Conservation (phyloP, 2,888 invertebrate genomes). For the Chironomus tentans region DNA sequence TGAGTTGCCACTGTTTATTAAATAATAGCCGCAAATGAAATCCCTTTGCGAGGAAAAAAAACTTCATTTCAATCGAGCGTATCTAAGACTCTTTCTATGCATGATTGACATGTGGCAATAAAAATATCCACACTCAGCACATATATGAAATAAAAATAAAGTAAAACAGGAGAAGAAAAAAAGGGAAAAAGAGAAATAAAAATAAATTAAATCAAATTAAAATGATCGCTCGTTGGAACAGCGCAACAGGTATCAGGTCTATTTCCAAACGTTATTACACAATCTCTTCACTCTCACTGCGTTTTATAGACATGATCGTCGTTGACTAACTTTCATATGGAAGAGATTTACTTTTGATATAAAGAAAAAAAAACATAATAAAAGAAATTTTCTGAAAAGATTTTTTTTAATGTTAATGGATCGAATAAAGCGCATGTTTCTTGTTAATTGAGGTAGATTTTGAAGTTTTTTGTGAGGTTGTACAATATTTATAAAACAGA, state of each 20-base stretch:
- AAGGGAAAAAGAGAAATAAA: background rate
- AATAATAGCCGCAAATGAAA: background rate
- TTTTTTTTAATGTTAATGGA: too few relatives aligned
- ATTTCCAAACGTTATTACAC: conserved; percentile 13
- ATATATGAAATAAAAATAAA: background rate
- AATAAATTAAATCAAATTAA: conserved; percentile 23
- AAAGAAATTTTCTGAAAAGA: too few relatives aligned
- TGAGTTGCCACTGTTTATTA: conserved; percentile 3
- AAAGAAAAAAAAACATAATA: too few relatives aligned
- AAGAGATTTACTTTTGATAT: too few relatives aligned
- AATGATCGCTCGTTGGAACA: conserved; percentile 14
- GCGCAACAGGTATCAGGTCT: conserved; percentile 16
- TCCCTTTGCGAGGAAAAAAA: background rate
- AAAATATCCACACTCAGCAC: background rate
- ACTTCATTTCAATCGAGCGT: background rate
- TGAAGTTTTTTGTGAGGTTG: too few relatives aligned
- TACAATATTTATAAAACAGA: too few relatives aligned
- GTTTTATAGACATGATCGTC: background rate
- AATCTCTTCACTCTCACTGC: background rate
- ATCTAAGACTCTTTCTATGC: background rate
- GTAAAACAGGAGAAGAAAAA: background rate
- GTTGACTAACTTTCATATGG: background rate
- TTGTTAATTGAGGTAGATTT: too few relatives aligned
- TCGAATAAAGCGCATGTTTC: too few relatives aligned
- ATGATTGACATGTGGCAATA: conserved; percentile 23